Percentiles rank a stretch among this genome's conserved stretches.
Evolutionary conservation across 2,113 vertebrate species (phyloP).

Genomic region (Proteles cristata): DNA sequence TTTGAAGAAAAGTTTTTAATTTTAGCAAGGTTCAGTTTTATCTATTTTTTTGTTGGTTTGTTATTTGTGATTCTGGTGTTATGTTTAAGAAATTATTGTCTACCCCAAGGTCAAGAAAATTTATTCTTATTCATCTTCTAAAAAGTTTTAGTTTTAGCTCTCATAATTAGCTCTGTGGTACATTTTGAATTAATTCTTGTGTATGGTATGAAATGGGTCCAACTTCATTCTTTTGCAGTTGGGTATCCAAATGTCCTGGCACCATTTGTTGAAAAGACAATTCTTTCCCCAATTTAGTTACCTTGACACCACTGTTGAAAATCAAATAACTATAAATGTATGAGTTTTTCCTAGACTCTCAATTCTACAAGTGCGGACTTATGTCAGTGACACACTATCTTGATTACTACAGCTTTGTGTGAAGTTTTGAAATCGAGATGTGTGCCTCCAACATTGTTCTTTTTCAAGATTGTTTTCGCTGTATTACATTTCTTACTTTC

Average conservation of each 20-base stretch:
- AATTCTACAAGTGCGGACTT: neutral
- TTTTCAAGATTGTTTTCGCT: neutral
- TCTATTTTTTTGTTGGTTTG: neutral
- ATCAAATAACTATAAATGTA: neutral
- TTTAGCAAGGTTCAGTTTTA: conserved; percentile 20
- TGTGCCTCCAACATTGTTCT: neutral
- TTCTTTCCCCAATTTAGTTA: neutral
- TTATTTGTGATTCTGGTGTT: neutral
- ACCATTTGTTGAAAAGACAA: neutral
- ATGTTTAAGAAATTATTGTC: neutral
- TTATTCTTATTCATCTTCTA: neutral
- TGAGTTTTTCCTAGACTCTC: neutral
- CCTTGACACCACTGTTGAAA: neutral
- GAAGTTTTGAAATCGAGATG: neutral
- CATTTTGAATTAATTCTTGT: neutral
- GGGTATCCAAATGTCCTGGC: neutral
- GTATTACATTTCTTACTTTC: neutral
- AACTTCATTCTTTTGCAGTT: neutral
- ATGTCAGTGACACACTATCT: neutral
- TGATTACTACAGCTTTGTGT: neutral
- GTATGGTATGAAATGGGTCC: neutral
- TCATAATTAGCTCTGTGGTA: neutral
- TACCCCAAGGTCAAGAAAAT: neutral
- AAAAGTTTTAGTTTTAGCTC: neutral
- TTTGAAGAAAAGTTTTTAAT: neutral